Conservation (phyloP, 2,888 invertebrate genomes). For the Chloroclystis v-ata region DNA sequence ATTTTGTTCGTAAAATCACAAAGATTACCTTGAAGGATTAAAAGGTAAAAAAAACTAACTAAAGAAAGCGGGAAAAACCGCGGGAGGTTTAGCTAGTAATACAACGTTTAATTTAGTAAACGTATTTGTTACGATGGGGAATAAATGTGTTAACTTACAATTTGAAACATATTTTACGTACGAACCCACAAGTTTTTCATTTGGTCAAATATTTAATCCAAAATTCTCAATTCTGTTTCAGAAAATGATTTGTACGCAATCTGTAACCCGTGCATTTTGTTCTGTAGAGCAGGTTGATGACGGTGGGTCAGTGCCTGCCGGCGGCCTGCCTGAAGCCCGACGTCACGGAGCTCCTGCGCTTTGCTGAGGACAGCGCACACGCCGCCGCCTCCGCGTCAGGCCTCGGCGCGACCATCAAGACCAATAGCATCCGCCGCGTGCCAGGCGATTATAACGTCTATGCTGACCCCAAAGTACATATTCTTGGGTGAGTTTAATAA, state of each 20-base stretch:
- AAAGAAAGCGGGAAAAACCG: too few species aligned
- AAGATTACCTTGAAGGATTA: too few species aligned
- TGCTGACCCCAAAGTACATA: conserved; percentile 81
- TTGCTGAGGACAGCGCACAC: conserved; percentile 51
- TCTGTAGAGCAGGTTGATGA: conserved; percentile 81
- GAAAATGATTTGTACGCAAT: not conserved
- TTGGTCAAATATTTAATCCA: too few species aligned
- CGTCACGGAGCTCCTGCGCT: conserved; percentile 60
- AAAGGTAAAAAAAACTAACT: too few species aligned
- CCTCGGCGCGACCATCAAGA: conserved; percentile 66
- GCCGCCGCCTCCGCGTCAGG: conserved; percentile 46
- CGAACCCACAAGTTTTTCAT: too few species aligned
- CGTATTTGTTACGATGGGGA: too few species aligned
- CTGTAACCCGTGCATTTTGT: conserved; percentile 12
- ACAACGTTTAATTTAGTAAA: too few species aligned
- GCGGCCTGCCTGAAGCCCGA: conserved; percentile 80
- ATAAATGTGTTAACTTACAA: too few species aligned
- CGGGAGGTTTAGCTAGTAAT: too few species aligned
- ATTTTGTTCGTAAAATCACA: too few species aligned
- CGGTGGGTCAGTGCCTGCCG: conserved; percentile 87
- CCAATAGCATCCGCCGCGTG: conserved; percentile 81
- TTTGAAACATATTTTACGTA: too few species aligned
- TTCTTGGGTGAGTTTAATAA: conserved; percentile 78
- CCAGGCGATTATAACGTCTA: conserved; percentile 82
- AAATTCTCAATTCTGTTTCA: too few species aligned